phyloP scores from a whole-genome alignment of 2,113 vertebrate genomes.

The Neotoma lepida region DNA sequence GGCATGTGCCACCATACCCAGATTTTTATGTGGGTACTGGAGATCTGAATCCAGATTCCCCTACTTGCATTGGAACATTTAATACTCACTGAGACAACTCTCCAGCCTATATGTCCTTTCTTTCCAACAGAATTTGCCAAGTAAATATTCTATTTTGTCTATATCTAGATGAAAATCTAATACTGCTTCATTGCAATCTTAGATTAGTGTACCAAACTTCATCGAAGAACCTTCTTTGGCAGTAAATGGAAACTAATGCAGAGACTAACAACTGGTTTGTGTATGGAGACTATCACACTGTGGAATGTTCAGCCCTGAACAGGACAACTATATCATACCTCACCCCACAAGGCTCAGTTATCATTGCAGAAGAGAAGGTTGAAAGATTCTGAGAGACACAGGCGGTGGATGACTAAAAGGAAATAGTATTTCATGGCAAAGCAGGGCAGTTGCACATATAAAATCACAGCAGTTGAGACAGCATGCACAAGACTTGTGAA shows the following conservation, averaged over 20 bases:
- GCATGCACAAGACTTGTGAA: not conserved
- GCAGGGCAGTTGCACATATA: not conserved
- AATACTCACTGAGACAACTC: not conserved
- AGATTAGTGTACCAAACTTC: not conserved
- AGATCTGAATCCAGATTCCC: not conserved
- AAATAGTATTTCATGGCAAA: not conserved
- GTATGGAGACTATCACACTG: not conserved
- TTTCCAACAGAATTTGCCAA: slow-evolving; percentile 35
- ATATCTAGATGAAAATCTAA: slow-evolving; percentile 16
- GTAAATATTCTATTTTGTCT: slow-evolving; percentile 20
- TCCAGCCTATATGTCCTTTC: not conserved
- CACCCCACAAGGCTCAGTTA: not conserved
- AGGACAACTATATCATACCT: not conserved
- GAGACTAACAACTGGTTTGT: not conserved
- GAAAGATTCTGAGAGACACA: not conserved
- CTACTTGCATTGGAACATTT: not conserved
- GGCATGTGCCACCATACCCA: not conserved
- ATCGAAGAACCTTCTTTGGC: not conserved
- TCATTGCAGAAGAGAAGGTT: not conserved
- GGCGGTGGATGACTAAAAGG: not conserved
- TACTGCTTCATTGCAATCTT: not conserved
- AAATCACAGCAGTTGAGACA: not conserved
- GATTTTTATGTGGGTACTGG: not conserved
- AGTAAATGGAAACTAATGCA: not conserved
- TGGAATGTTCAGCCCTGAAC: not conserved